These are phyloP conservation scores for Panorpa germanica DNA, from an alignment of 2,888 invertebrate species.

Conservation along the genomic window DNA sequence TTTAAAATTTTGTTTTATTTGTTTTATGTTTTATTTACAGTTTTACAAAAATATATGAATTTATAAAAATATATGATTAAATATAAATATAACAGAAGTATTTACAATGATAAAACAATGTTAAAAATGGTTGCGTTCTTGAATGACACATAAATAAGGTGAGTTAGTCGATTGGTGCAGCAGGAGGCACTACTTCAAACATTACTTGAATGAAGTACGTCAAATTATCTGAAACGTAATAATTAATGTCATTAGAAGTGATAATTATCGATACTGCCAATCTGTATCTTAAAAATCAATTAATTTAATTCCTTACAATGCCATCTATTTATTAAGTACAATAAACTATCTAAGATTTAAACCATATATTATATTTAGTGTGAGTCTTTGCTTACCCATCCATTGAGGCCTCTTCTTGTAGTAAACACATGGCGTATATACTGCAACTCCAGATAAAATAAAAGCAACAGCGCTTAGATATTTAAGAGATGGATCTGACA, in stretches of 20 bases:
- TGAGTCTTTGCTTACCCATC: slow-evolving; percentile 39
- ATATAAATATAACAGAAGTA: no score
- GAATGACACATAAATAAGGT: no score
- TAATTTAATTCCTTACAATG: neutral
- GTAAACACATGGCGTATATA: slow-evolving; percentile 61
- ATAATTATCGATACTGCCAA: no score
- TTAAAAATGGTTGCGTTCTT: no score
- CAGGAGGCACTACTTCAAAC: slow-evolving; percentile 47
- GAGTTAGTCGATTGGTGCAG: slow-evolving; percentile 5
- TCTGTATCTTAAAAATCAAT: no score
- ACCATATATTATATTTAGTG: slow-evolving; percentile 7
- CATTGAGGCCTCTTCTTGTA: slow-evolving; percentile 39
- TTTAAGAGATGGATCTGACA: slow-evolving; percentile 54
- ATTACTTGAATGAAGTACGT: slow-evolving; percentile 44
- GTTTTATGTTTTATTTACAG: no score
- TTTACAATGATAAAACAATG: no score
- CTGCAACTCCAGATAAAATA: slow-evolving; percentile 42
- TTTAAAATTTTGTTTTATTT: no score
- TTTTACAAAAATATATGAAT: no score
- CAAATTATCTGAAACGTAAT: slow-evolving; percentile 35
- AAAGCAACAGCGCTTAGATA: slow-evolving; percentile 59
- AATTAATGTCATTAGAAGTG: neutral
- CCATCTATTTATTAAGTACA: neutral
- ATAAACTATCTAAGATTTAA: no score
- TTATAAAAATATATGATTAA: no score